Percentiles rank a stretch among this genome's conserved stretches.
phyloP scores from a whole-genome alignment of 2,113 vertebrate species.

The Suncus etruscus region DNA sequence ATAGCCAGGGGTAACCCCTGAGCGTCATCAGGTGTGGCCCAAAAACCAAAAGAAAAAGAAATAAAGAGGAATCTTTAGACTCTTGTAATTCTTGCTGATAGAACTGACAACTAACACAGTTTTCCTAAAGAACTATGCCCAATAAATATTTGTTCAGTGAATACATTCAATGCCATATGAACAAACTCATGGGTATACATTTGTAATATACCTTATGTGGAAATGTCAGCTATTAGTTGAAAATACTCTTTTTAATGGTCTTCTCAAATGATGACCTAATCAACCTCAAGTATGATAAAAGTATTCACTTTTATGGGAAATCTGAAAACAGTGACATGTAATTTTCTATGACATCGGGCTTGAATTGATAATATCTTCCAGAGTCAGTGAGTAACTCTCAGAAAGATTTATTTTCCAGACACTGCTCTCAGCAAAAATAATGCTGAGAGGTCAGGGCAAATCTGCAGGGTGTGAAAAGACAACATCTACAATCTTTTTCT shows the following conservation, averaged over 20 bases:
- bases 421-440: constrained; percentile 74
- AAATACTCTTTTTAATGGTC: constrained; percentile 57
- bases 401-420: constrained; percentile 66
- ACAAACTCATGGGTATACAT: constrained; percentile 51
- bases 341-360: constrained; percentile 71
- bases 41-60: too few species aligned
- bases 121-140: not conserved
- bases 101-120: constrained; percentile 7
- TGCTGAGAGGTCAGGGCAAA: constrained; percentile 76
- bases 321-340: constrained; percentile 59
- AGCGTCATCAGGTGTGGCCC: too few species aligned
- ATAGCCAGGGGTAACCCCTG: too few species aligned
- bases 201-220: constrained; percentile 32
- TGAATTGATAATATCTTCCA: constrained; percentile 74
- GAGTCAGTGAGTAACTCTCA: constrained; percentile 75
- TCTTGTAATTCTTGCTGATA: constrained; percentile 22
- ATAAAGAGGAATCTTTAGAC: constrained; percentile 45
- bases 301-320: constrained; percentile 70
- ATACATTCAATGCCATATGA: constrained; percentile 34
- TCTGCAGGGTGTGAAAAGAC: constrained; percentile 66
- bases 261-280: constrained; percentile 40
- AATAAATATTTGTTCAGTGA: constrained; percentile 52
- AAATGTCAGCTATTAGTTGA: constrained; percentile 54
- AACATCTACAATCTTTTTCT: constrained; percentile 74
- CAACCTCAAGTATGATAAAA: constrained; percentile 67